These are phyloP conservation scores for Timandra comae DNA, from an alignment of 2,888 invertebrate species.

Conservation along the genomic window DNA sequence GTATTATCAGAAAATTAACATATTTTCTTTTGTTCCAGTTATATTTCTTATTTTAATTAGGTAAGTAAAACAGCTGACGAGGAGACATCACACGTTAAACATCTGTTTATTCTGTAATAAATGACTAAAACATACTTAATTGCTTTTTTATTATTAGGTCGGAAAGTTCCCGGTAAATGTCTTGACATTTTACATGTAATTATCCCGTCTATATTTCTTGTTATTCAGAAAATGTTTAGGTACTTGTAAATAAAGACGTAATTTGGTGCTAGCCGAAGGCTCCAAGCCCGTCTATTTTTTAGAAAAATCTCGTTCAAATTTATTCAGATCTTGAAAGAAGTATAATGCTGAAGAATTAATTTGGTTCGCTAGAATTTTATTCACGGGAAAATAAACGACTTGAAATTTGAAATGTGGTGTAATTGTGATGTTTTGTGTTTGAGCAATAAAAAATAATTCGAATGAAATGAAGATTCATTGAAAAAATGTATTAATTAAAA, in stretches of 20 bases:
- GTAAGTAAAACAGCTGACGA: constrained; percentile 30
- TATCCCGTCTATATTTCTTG: neutral
- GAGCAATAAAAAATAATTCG: too few species aligned
- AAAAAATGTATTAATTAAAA: too few species aligned
- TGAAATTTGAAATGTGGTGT: constrained; percentile 44
- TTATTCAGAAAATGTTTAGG: constrained; percentile 37
- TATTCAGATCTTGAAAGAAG: constrained; percentile 69
- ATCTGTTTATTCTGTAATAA: too few species aligned
- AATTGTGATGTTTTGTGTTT: constrained; percentile 60
- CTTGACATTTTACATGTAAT: too few species aligned
- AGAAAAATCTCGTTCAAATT: constrained; percentile 66
- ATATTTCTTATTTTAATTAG: constrained; percentile 56
- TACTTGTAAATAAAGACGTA: constrained; percentile 69
- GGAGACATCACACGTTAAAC: too few species aligned
- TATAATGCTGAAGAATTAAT: constrained; percentile 71
- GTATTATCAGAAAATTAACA: too few species aligned
- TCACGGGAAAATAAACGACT: constrained; percentile 60
- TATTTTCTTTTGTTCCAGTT: constrained; percentile 52
- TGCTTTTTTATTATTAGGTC: too few species aligned
- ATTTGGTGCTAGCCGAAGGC: constrained; percentile 69
- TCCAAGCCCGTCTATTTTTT: constrained; percentile 51
- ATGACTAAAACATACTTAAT: too few species aligned
- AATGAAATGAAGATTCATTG: too few species aligned
- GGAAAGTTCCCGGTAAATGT: too few species aligned
- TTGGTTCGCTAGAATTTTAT: constrained; percentile 63